Evolutionary conservation across 2,797 vertebrate genomes (phyloP), one percentile per base, ranked within the genome.

Genomic region (Adelosebastes latens): DNA sequence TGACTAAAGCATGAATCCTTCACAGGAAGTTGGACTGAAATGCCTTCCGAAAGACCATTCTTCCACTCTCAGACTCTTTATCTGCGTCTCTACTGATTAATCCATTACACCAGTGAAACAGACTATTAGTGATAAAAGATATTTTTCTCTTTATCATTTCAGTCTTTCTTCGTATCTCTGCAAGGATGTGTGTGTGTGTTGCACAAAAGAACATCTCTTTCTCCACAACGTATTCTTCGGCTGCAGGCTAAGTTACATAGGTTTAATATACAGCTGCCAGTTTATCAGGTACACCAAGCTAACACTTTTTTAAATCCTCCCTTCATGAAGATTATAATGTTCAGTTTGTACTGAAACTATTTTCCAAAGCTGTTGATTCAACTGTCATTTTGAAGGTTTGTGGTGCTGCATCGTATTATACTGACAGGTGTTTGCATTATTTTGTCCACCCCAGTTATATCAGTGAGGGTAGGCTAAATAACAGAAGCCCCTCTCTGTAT

Each of bases 1-100:
- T 88, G 89, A 92, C 84, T 89, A 73, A 88, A 84, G 63, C 88
- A 76, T 64, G 89, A 88, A 84, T 84, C 86, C 82, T 59, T 84
- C 74, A 79, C 85, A 80, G 85, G 72, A 90, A 86, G 89, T 86
- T 80, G 75, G 64, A 88, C 81, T 72, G 56, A 82, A 82, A 84
- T 71, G 74, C 80, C 74, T 81, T 80, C 24, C 20, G 67, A 80
- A 83, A 67, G 63, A 27, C 63, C 13, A 59, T 61, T 78, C 72
- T 78, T 81, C 73, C 42, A 49, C 74, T 67, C 32, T 27, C 22
- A n/a, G 9, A 20, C 29, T 65, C 80, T 67, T 73, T 20, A 60
- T 77, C 36, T 25, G 16, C 2, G 55, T 75, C 34, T 71, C 25
- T 14, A 14, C 62, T 53, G 52, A 84, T 75, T 77, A 79, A 82